Percentiles rank a stretch among this genome's conserved stretches.
These are phyloP conservation scores for Perognathus longimembris DNA, from an alignment of 2,113 vertebrate genomes.

Conservation along the genomic window DNA sequence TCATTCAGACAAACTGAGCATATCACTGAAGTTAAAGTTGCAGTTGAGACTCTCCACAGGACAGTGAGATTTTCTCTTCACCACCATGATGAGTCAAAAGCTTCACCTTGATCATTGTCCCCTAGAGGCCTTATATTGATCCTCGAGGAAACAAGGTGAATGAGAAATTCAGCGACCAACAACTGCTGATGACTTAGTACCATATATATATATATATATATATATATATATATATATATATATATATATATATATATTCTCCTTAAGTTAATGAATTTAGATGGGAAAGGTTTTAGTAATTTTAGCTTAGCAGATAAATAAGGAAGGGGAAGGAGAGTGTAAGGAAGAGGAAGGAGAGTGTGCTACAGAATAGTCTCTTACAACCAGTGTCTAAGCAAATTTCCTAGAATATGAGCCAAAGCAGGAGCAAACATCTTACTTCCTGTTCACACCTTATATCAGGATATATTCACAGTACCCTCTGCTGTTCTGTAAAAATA, in stretches of 20 bases:
- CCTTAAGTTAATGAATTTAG: neutral
- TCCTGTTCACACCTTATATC: slow-evolving; percentile 56
- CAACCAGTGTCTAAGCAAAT: slow-evolving; percentile 35
- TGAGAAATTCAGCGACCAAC: neutral
- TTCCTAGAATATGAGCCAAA: slow-evolving; percentile 51
- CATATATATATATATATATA: neutral
- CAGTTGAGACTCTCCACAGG: neutral
- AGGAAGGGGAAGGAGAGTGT: neutral
- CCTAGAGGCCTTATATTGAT: neutral
- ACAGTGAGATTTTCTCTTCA: neutral
- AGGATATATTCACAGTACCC: slow-evolving; percentile 64
- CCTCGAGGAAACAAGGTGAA: neutral
- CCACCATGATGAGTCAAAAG: slow-evolving; percentile 13
- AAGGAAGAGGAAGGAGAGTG: neutral
- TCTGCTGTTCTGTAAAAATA: slow-evolving; percentile 56
- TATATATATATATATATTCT: too few species aligned
- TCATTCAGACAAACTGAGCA: neutral
- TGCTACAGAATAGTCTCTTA: neutral
- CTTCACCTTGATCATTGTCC: neutral
- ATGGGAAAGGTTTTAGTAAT: neutral
- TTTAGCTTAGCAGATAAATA: slow-evolving; percentile 11
- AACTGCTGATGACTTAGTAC: neutral
- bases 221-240: too few species aligned
- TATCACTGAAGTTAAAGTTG: neutral
- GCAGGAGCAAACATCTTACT: slow-evolving; percentile 53